A percentile compares a stretch with the other conserved stretches of the same genome.
Evolutionary conservation across 2,113 vertebrate genomes (phyloP).

Genomic region (Scolopax mira): DNA sequence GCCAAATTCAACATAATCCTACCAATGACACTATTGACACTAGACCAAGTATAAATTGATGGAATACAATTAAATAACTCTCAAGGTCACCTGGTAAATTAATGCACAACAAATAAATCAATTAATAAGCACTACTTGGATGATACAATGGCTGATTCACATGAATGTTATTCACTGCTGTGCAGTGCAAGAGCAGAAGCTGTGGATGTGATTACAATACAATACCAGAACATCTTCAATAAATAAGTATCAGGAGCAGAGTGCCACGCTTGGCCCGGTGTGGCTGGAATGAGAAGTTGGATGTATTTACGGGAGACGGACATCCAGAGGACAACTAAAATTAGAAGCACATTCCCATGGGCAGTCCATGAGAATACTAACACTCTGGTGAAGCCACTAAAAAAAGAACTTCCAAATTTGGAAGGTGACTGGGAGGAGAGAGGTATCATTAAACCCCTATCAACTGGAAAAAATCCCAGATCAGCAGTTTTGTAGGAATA

Average conservation of each 20-base stretch:
- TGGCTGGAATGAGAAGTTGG: background rate
- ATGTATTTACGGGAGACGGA: constrained; percentile 15
- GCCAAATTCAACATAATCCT: background rate
- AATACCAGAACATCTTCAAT: background rate
- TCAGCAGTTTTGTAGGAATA: background rate
- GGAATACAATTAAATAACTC: background rate
- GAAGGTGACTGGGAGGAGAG: constrained; percentile 40
- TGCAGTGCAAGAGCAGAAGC: background rate
- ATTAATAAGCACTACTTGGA: background rate
- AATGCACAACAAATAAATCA: background rate
- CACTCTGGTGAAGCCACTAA: constrained; percentile 28
- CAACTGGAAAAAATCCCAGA: background rate
- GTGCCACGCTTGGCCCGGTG: background rate
- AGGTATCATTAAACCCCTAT: constrained; percentile 32
- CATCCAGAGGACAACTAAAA: constrained; percentile 50
- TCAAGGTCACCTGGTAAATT: background rate
- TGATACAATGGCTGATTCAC: background rate
- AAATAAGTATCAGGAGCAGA: background rate
- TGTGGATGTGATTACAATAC: background rate
- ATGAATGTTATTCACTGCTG: background rate
- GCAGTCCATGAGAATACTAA: constrained; percentile 19
- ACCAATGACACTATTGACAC: background rate
- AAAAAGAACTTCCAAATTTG: constrained; percentile 45
- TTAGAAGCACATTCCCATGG: constrained; percentile 34
- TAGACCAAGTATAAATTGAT: background rate